Evolutionary conservation across 2,888 invertebrate genomes (phyloP).

Genomic region (Quadriops clusia): DNA sequence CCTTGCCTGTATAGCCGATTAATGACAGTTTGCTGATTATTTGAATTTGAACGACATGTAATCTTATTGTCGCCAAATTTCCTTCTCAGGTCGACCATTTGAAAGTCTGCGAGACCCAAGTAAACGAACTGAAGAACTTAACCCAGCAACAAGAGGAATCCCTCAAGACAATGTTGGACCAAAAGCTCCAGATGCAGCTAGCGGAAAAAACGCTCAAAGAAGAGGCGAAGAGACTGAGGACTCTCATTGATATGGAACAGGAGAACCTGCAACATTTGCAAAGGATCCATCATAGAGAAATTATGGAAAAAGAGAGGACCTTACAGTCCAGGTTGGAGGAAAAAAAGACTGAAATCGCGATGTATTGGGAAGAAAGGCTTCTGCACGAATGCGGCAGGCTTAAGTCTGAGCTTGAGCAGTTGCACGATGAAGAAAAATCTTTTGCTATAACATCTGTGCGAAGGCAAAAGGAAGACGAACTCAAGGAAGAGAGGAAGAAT

Average conservation of each 20-base stretch:
- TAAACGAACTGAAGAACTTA: slow-evolving; percentile 43
- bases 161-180: slow-evolving; percentile 42
- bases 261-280: slow-evolving; percentile 35
- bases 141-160: slow-evolving; percentile 48
- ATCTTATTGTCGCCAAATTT: slow-evolving; percentile 2
- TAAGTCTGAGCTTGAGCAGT: slow-evolving; percentile 48
- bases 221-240: slow-evolving; percentile 37
- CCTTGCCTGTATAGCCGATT: too few species aligned
- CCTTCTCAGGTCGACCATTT: slow-evolving; percentile 38
- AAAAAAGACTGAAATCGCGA: slow-evolving; percentile 43
- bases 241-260: slow-evolving; percentile 32
- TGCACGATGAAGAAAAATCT: slow-evolving; percentile 48
- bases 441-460: slow-evolving; percentile 44
- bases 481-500: slow-evolving; percentile 40
- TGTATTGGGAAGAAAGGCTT: slow-evolving; percentile 52
- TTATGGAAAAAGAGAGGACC: slow-evolving; percentile 34
- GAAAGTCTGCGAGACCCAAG: slow-evolving; percentile 45
- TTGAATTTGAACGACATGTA: not conserved
- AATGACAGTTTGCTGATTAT: slow-evolving; percentile 3
- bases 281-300: slow-evolving; percentile 33
- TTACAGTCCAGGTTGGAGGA: slow-evolving; percentile 37
- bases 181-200: slow-evolving; percentile 43
- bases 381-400: slow-evolving; percentile 50
- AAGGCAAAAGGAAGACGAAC: slow-evolving; percentile 45
- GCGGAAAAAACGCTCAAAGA: slow-evolving; percentile 45